Percentiles rank a stretch among this genome's conserved stretches.
phyloP scores from a whole-genome alignment of 1,140 invertebrate species.

The Zaprionus africanus region DNA sequence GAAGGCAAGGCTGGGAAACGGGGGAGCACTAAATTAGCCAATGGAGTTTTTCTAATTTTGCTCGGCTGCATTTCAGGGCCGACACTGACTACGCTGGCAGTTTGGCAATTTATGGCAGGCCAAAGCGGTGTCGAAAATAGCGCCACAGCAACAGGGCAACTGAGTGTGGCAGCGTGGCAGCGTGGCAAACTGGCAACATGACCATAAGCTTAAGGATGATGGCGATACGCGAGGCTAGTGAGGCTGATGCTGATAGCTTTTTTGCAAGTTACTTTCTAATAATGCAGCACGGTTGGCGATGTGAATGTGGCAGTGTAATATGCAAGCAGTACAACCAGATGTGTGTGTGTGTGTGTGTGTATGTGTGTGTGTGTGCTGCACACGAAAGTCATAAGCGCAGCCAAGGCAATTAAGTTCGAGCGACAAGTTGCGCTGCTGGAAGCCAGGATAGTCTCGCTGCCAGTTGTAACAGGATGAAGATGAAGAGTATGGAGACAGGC shows the following conservation, averaged over 20 bases:
- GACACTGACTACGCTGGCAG: constrained; percentile 34
- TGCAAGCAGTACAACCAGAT: constrained; percentile 2
- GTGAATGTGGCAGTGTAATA: constrained; percentile 23
- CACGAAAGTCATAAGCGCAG: constrained; percentile 82
- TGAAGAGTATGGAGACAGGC: constrained; percentile 9
- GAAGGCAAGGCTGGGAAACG: background rate
- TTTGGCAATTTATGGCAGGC: constrained; percentile 78
- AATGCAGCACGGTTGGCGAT: constrained; percentile 41
- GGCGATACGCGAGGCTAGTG: constrained; percentile 43
- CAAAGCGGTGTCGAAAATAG: constrained; percentile 77
- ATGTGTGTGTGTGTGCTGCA: constrained; percentile 72
- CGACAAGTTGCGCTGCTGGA: constrained; percentile 80
- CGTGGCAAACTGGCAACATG: constrained; percentile 20
- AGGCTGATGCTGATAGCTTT: constrained; percentile 67
- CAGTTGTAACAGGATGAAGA: background rate
- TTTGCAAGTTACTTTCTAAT: constrained; percentile 79
- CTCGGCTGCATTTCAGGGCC: constrained; percentile 67
- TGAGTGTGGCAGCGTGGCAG: background rate
- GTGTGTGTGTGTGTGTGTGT: constrained; percentile 34
- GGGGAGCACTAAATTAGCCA: constrained; percentile 62
- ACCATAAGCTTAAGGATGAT: constrained; percentile 37
- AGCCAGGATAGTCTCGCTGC: constrained; percentile 63
- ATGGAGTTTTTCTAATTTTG: constrained; percentile 64
- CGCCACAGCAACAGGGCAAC: constrained; percentile 58
- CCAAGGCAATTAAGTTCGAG: constrained; percentile 80